phyloP scores from a whole-genome alignment of 2,888 invertebrate species.

The Strigamia maritima region DNA sequence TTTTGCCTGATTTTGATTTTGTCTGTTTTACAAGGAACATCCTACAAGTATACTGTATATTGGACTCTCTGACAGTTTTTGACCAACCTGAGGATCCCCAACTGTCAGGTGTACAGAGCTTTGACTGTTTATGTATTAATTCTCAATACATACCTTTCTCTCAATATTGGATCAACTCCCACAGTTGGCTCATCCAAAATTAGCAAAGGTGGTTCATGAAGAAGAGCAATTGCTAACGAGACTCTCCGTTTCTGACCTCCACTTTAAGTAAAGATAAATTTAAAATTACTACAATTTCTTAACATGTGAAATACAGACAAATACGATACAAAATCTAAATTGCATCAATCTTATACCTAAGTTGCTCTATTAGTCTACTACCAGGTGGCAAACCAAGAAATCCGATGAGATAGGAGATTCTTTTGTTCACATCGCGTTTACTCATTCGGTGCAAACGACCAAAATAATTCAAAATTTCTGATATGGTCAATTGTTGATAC shows the following conservation, averaged over 20 bases:
- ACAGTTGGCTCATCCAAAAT: conserved; percentile 55
- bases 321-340: too few relatives aligned
- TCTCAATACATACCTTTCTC: conserved; percentile 50
- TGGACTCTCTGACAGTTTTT: too few relatives aligned
- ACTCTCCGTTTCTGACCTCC: conserved; percentile 53
- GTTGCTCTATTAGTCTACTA: conserved; percentile 72
- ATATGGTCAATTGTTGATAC: conserved; percentile 69
- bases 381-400: conserved; percentile 84
- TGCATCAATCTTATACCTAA: conserved; percentile 61
- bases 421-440: conserved; percentile 71
- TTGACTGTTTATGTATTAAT: too few relatives aligned
- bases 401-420: conserved; percentile 88
- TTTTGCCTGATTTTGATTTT: too few relatives aligned
- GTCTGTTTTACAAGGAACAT: too few relatives aligned
- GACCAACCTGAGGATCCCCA: too few relatives aligned
- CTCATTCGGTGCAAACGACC: conserved; percentile 94
- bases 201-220: conserved; percentile 49
- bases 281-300: too few relatives aligned
- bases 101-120: too few relatives aligned
- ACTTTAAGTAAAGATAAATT: conserved; percentile 46
- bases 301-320: too few relatives aligned
- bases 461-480: conserved; percentile 93
- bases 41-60: too few relatives aligned
- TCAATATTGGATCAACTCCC: conserved; percentile 54
- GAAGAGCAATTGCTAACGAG: conserved; percentile 51